Evolutionary conservation across 2,888 invertebrate genomes (phyloP), one percentile per base, ranked within the genome.

Genomic region (Oxycera nigricornis): DNA sequence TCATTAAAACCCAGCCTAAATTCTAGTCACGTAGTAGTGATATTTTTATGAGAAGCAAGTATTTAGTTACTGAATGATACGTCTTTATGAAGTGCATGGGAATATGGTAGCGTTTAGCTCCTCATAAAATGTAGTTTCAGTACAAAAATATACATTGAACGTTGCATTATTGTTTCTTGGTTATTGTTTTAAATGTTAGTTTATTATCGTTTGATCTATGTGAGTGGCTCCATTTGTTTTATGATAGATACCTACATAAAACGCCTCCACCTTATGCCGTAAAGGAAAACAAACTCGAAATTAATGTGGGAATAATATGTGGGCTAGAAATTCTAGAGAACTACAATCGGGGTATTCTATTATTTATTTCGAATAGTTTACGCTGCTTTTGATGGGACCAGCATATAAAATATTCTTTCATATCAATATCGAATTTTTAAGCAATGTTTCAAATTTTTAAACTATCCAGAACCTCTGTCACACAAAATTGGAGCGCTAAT

Each of bases 281-380:
- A 26, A 52, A 70, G 30, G 50, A 17, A 52, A 52, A 22, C 39
- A 41, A 68, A 68, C 50, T 68, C 26, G 28, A 68, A 68, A 68
- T 50, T 46, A 68, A 68, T 68, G 68, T 68, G 68, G 68, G 68
- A 68, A 68, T 4, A 68, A 28, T 26, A 70, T 70, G 70, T 70
- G 70, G 70, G 70, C 26, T 41, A 46, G 4, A 6, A 17, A 7
- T 41, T 67, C 9, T 14, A 24, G 11, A 46, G 11, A 24, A 24
- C 22, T 22, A 24, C 46, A 46, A 67, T 67, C 35, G 26, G 67
- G 67, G 67, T 41, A 67, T 39, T 67, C 22, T 62, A 39, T 62
- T 39, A 14, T 20, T 59, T 59, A 59, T 46, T 46, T n/a, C n/a
- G n/a, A n/a, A n/a, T n/a, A n/a, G n/a, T n/a, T n/a, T n/a, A n/a